A percentile compares a stretch with the other conserved stretches of the same genome.
Evolutionary conservation across 2,888 invertebrate species (phyloP).

Genomic region (Nemurella pictetii): DNA sequence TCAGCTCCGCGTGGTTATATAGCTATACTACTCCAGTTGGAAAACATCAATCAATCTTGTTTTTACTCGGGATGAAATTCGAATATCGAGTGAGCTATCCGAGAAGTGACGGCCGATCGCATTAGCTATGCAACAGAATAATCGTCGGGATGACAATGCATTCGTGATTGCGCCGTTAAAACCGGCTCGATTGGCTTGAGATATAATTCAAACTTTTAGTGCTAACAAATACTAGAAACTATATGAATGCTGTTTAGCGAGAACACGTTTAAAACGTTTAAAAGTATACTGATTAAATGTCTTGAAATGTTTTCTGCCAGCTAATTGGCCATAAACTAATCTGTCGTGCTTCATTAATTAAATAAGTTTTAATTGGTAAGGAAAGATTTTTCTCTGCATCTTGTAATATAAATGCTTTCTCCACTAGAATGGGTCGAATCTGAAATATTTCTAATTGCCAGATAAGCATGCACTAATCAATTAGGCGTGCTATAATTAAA

Average conservation of each 20-base stretch:
- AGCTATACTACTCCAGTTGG: slow-evolving; percentile 10
- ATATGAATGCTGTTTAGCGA: background rate
- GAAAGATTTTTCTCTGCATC: background rate
- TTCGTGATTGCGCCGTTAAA: background rate
- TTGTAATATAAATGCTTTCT: background rate
- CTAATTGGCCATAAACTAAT: background rate
- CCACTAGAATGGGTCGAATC: background rate
- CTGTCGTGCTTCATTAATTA: background rate
- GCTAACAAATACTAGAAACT: background rate
- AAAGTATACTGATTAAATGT: background rate
- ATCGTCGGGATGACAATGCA: background rate
- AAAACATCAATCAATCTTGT: slow-evolving; percentile 29
- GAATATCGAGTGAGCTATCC: background rate
- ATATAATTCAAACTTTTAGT: background rate
- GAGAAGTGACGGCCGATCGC: background rate
- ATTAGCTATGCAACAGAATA: background rate
- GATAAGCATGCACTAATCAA: background rate
- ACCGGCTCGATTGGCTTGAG: background rate
- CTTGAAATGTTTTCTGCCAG: background rate
- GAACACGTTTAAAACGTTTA: too few relatives aligned
- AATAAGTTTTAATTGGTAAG: background rate
- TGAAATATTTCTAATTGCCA: background rate
- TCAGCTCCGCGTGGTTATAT: background rate
- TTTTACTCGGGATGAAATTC: background rate
- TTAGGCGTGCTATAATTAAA: background rate